Percentiles rank a stretch among this genome's conserved stretches.
phyloP scores from a whole-genome alignment of 1,140 invertebrate genomes.

The Hydropsyche tenuis region DNA sequence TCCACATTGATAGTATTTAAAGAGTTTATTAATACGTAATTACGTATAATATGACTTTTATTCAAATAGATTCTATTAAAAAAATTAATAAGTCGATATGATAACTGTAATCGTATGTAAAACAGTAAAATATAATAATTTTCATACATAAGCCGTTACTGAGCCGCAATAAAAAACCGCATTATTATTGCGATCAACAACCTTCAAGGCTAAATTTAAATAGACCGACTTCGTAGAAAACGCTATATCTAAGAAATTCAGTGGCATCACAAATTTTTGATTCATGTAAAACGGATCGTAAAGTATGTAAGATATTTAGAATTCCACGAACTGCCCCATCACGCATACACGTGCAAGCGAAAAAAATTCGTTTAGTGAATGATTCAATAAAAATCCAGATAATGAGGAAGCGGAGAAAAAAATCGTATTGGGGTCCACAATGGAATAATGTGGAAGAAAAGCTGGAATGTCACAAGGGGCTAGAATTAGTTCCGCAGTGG shows the following conservation, averaged over 20 bases:
- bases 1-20: not conserved
- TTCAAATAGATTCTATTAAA: not conserved
- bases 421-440: slow-evolving; percentile 17
- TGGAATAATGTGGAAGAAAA: slow-evolving; percentile 28
- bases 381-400: slow-evolving; percentile 34
- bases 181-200: too few relatives aligned
- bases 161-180: not conserved
- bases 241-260: too few relatives aligned
- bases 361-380: slow-evolving; percentile 32
- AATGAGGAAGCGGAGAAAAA: slow-evolving; percentile 35
- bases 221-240: too few relatives aligned
- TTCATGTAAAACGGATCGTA: too few relatives aligned
- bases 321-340: slow-evolving; percentile 1
- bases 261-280: too few relatives aligned
- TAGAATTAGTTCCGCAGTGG: slow-evolving; percentile 27
- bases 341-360: not conserved
- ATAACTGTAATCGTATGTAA: slow-evolving; percentile 14
- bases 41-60: not conserved
- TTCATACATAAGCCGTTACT: slow-evolving; percentile 5
- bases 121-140: slow-evolving; percentile 4
- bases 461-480: slow-evolving; percentile 36
- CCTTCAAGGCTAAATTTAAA: too few relatives aligned
- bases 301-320: too few relatives aligned
- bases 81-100: not conserved
- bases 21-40: slow-evolving; percentile 11